Conservation (phyloP, 2,888 invertebrate species). For the Eilema griseolum region DNA sequence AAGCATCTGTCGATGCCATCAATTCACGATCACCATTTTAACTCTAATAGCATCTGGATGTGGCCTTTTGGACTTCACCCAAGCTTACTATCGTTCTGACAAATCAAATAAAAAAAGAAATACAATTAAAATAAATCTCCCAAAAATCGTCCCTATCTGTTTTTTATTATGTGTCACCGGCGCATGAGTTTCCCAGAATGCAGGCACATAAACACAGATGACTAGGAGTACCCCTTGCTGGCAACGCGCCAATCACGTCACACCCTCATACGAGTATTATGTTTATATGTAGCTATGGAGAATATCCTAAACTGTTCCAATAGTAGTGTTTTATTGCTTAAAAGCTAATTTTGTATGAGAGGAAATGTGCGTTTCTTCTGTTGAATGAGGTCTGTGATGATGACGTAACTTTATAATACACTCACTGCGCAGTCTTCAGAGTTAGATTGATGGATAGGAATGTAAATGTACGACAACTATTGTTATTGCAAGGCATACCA, state of each 20-base stretch:
- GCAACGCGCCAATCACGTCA: constrained; percentile 9
- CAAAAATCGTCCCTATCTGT: neutral
- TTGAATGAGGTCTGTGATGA: neutral
- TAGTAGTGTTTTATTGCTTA: neutral
- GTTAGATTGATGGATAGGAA: neutral
- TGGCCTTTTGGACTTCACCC: neutral
- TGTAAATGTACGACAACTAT: neutral
- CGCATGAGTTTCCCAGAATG: neutral
- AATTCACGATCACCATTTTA: neutral
- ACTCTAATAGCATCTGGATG: neutral
- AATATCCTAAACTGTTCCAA: constrained; percentile 9
- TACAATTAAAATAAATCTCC: neutral
- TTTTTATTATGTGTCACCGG: constrained; percentile 8
- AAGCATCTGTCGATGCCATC: neutral
- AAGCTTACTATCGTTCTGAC: neutral
- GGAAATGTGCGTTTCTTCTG: neutral
- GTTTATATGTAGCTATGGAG: neutral
- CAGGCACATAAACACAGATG: constrained; percentile 4
- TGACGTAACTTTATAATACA: neutral
- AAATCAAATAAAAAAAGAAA: neutral
- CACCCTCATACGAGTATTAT: neutral
- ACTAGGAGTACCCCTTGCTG: constrained; percentile 1
- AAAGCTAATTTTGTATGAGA: neutral
- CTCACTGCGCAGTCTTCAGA: neutral
- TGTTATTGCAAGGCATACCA: too few species aligned